phyloP scores from a whole-genome alignment of 2,113 vertebrate genomes.

The Chitala chitala region DNA sequence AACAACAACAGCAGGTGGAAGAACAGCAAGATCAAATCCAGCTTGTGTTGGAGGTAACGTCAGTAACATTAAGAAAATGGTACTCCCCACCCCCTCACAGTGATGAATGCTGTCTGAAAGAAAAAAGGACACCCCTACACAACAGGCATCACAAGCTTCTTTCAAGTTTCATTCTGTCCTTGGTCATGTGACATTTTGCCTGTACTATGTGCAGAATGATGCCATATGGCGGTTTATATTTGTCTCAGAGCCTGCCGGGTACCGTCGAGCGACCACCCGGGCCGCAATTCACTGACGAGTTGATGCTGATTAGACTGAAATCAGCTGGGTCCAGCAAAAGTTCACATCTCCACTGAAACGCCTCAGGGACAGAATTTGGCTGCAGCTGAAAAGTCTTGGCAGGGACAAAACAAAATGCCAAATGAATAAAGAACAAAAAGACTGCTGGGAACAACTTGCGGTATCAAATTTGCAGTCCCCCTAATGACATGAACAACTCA shows the following conservation, averaged over 20 bases:
- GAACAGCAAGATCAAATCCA: too few relatives aligned
- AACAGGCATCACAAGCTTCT: neutral
- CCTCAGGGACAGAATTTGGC: neutral
- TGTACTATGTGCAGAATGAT: neutral
- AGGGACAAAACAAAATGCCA: neutral
- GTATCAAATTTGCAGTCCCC: too few relatives aligned
- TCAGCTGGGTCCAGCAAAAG: neutral
- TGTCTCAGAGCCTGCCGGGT: neutral
- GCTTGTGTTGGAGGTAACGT: too few relatives aligned
- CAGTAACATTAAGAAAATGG: too few relatives aligned
- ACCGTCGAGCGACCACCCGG: neutral
- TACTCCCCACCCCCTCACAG: too few relatives aligned
- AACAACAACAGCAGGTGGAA: too few relatives aligned
- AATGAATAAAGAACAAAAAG: too few relatives aligned
- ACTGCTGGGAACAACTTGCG: too few relatives aligned
- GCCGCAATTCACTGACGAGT: neutral
- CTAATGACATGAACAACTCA: too few relatives aligned
- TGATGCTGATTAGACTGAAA: neutral
- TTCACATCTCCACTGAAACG: neutral
- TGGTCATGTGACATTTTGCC: neutral
- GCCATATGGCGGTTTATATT: neutral
- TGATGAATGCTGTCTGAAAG: too few relatives aligned
- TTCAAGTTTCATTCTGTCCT: conserved; percentile 1
- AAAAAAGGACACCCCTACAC: too few relatives aligned
- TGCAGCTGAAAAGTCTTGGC: neutral